Base-by-base conservation (phyloP, 1,140 invertebrate species). In the Cryptotermes secundus region DNA sequence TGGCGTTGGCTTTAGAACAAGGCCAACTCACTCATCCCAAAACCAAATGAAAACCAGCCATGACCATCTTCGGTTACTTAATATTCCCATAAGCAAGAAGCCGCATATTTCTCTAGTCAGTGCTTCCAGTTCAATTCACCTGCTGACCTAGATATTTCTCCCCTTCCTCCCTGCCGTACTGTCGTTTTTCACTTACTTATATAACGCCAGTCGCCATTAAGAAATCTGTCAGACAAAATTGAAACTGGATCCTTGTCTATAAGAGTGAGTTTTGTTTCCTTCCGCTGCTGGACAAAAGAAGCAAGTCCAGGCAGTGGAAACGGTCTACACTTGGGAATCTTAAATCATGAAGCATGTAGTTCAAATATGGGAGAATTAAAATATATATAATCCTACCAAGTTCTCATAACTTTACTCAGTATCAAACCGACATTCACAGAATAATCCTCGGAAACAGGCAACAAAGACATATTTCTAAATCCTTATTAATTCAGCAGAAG, bases 131-230 rank as follows among this genome's bases (percentile, higher is more conserved):
- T 72, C 59, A 72, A 0, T 72, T 72, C 59, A 72, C n/a, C 59
- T 72, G 59, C 59, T 72, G 59, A 72, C 59, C 59, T 72, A 72
- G 59, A 72, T 72, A 72, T 72, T 72, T 31, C 31, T n/a, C 26
- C 53, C 22, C 4, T 59, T n/a, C 26, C 59, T 10, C 9, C 9
- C n/a, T 31, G 7, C 59, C 59, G n/a, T 1, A 72, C 59, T 31
- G 26, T 72, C 26, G 26, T 31, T 31, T 72, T 72, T 72, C 26
- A 72, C 9, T n/a, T 72, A 31, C 31, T 72, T 72, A 0, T 72
- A 72, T 72, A 72, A 31, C 59, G n/a, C n/a, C 59, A 16, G n/a
- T 14, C 14, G 7, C 59, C 14, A 72, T 72, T 31, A 31, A 31
- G 59, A 72, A n/a, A 72, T n/a, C 59, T 72, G 59, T 72, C n/a